Evolutionary conservation across 2,113 vertebrate species (phyloP), one percentile per base, ranked within the genome.

Genomic region (Dicaeum eximium): DNA sequence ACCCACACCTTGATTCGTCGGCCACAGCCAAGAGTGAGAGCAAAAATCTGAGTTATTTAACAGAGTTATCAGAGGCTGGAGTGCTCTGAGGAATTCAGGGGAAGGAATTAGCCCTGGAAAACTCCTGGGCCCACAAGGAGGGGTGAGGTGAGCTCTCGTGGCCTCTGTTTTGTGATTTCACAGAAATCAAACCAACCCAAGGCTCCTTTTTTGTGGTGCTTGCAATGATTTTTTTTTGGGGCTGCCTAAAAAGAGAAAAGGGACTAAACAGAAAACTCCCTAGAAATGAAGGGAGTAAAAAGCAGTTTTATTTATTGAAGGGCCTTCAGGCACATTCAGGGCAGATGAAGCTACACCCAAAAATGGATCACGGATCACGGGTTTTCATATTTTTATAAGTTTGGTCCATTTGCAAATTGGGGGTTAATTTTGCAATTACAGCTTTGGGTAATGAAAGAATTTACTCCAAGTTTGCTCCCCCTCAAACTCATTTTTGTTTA

Each of bases 131-230:
- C n/a, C n/a, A n/a, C n/a, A n/a, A n/a, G n/a, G n/a, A n/a, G n/a
- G n/a, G n/a, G n/a, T n/a, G n/a, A n/a, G n/a, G n/a, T n/a, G 93
- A 94, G 66, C 93, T 92, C 82, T 87, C 54, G 82, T 90, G 93
- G 92, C 71, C 80, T 82, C 56, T 48, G 37, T 10, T 88, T 53
- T 8, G 5, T 20, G 57, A 35, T 64, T 80, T 40, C 80, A 30
- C 24, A 7, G 38, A 65, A 69, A 44, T 69, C 72, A 80, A 13
- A 62, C 30, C 33, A n/a, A n/a, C n/a, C n/a, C n/a, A n/a, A n/a
- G n/a, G n/a, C n/a, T n/a, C n/a, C 33, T 51, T 22, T 10, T 70
- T 82, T 51, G 19, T 42, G 28, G 15, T 64, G 40, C 44, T 30
- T n/a, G n/a, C n/a, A n/a, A n/a, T n/a, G n/a, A n/a, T n/a, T n/a